Base-by-base conservation (phyloP, 2,888 invertebrate genomes). In the Lasius platythorax region DNA sequence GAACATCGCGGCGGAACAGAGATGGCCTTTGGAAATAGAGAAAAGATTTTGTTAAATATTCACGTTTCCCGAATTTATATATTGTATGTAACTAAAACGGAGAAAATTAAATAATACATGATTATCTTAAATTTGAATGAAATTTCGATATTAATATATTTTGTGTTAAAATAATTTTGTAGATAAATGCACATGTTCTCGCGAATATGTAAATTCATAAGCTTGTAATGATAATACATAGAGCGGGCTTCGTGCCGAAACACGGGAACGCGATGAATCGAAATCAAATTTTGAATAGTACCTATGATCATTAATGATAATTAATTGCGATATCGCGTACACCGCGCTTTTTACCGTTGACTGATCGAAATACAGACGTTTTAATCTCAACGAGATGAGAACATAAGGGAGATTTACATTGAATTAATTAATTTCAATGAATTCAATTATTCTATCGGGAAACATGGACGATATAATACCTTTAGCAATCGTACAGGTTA, bases 351-450 rank as follows among this genome's bases (percentile, higher is more conserved):
- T 79, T 73, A 28, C 12, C 73, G 40, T 50, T 61, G 61, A 79
- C 56, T 56, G 79, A 63, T 79, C 79, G 61, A 73, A 78, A 72
- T 72, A 72, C 46, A 33, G 3, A 79, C 46, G 18, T 79, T 79
- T 79, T 73, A 79, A 79, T 79, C 79, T 79, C n/a, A 30, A 3
- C 61, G 79, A 72, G 73, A 73, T 46, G 79, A 73, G 73, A 72
- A 46, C 33, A 46, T 72, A 79, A 79, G 73, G 63, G 73, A 63
- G 73, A 79, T 46, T 66, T 73, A 61, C 79, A 73, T 61, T 6
- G 79, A 79, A 79, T 79, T 72, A 79, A 79, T 79, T 79, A 72
- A 79, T 79, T 79, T 73, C 61, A 46, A 63, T 79, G 37, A 37
- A 61, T 72, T 58, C 58, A 58, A 70, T 79, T 79, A 70, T 79